phyloP scores from a whole-genome alignment of 2,797 vertebrate species.

The Champsocephalus esox region DNA sequence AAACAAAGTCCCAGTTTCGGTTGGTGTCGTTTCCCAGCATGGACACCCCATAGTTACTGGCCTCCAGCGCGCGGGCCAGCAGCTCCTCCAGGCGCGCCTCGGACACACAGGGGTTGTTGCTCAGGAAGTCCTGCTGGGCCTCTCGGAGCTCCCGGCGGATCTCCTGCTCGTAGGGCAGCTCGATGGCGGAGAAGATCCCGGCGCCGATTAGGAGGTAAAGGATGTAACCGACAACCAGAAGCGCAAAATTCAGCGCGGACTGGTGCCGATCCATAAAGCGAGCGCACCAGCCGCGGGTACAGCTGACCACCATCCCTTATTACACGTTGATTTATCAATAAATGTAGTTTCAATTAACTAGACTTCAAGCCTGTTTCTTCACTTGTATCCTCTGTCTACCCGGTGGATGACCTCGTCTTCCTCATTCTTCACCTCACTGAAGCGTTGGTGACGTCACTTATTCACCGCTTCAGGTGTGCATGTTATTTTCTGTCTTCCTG shows the following conservation, averaged over 20 bases:
- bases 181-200: conserved; percentile 93
- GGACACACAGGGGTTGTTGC: conserved; percentile 89
- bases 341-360: background rate
- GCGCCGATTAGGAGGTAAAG: conserved; percentile 91
- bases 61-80: conserved; percentile 88
- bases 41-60: conserved; percentile 95
- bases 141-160: conserved; percentile 87
- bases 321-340: too few relatives aligned
- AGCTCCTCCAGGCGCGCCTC: conserved; percentile 90
- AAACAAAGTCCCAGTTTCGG: conserved; percentile 96
- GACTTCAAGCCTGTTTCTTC: rapidly evolving
- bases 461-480: conserved; percentile 50
- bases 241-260: conserved; percentile 86
- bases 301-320: conserved; percentile 41
- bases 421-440: conserved; percentile 63
- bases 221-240: conserved; percentile 87
- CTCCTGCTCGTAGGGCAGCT: conserved; percentile 90
- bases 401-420: conserved; percentile 48
- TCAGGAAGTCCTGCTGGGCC: conserved; percentile 87
- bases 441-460: conserved; percentile 57
- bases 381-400: background rate
- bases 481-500: background rate
- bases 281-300: conserved; percentile 78
- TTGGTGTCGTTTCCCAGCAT: conserved; percentile 86
- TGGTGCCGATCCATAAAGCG: conserved; percentile 84